Base-by-base conservation (phyloP, 2,888 invertebrate genomes). In the Exephanes ischioxanthus region DNA sequence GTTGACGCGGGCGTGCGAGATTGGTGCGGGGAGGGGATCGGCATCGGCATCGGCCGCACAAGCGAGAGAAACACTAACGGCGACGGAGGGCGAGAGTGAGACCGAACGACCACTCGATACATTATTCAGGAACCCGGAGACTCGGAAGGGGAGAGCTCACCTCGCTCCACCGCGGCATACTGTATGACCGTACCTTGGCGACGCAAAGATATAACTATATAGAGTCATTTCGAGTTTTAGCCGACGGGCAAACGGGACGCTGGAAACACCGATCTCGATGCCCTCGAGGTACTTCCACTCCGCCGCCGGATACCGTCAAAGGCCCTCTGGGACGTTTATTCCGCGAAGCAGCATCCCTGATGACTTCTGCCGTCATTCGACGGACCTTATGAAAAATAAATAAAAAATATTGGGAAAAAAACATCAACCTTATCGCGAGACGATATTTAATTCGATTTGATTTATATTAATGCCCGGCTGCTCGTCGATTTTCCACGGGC, bases 81-180 rank as follows among this genome's bases (percentile, higher is more conserved):
- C 63, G 16, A 26, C 16, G 51, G 73, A 75, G 72, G 63, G 55
- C 41, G 79, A 78, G 70, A 67, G 73, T 19, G 70, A 72, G 83
- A 72, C 26, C 45, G 37, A 72, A 79, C 73, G 70, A 80, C 73
- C 72, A 53, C 73, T 72, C 58, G 75, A 85, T 87, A 66, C 86
- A 88, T 88, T 86, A 87, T 87, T 87, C 86, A 86, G 72, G 61
- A 80, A 45, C 75, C 71, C 45, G 45, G 16, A 48, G 45, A 16
- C 45, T 48, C 45, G 45, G 45, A 48, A 16, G 45, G 45, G 45
- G 63, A 30, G 78, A 83, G 66, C 48, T 77, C 76, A 58, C 48
- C 71, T 66, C 14, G 45, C 61, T 48, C 58, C 63, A 51, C 66
- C 55, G 30, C 55, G 33, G n/a, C n/a, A 55, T 55, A 41, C 30